Evolutionary conservation across 1,140 invertebrate genomes (phyloP).

Genomic region (Leptinotarsa undecemlineata): DNA sequence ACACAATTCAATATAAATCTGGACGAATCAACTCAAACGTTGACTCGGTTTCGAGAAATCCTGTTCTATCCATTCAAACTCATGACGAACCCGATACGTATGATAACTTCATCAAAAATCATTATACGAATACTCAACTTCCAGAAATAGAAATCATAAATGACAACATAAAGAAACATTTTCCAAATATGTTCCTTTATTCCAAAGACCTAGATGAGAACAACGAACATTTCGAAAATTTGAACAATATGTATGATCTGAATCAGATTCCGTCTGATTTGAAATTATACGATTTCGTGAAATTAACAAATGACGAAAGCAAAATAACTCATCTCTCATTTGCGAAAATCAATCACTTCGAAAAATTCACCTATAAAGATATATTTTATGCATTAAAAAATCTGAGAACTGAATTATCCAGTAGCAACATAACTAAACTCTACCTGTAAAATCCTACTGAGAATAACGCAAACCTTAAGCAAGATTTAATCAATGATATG

Average conservation of each 20-base stretch:
- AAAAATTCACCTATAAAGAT: constrained; percentile 44
- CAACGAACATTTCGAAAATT: constrained; percentile 38
- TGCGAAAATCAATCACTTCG: constrained; percentile 41
- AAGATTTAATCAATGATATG: constrained; percentile 36
- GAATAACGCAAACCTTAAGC: constrained; percentile 31
- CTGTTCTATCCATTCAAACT: constrained; percentile 13
- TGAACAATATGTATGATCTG: constrained; percentile 34
- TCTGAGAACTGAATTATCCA: constrained; percentile 12
- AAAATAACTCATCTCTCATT: constrained; percentile 39
- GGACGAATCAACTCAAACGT: constrained; percentile 53
- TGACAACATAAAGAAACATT: constrained; percentile 39
- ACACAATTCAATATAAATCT: constrained; percentile 55
- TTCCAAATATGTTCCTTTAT: constrained; percentile 37
- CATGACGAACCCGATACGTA: constrained; percentile 29
- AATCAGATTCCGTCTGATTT: constrained; percentile 24
- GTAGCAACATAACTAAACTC: not conserved
- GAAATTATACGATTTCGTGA: constrained; percentile 29
- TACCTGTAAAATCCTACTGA: constrained; percentile 13
- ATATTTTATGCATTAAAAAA: constrained; percentile 44
- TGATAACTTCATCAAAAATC: constrained; percentile 46
- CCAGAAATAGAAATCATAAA: constrained; percentile 36
- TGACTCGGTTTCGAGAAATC: constrained; percentile 48
- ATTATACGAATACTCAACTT: constrained; percentile 42
- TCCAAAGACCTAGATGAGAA: constrained; percentile 46
- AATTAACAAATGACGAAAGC: constrained; percentile 34